Evolutionary conservation across 2,113 vertebrate genomes (phyloP), one percentile per base, ranked within the genome.

Genomic region (Notarius lentiginosus): DNA sequence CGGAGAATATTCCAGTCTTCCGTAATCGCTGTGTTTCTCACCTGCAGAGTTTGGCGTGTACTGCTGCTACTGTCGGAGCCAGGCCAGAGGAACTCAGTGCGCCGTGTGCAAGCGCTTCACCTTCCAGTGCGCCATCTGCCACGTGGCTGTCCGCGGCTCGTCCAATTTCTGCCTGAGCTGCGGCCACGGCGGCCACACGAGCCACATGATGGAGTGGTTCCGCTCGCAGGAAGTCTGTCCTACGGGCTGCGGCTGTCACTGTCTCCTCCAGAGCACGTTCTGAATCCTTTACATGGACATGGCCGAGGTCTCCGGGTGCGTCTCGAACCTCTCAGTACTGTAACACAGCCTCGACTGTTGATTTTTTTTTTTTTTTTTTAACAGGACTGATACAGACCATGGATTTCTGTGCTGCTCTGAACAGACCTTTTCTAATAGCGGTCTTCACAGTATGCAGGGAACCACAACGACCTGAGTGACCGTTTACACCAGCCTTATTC

Each of bases 141-240:
- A 99, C 20, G 98, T 99, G 91, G 97, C 98, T 0, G 98, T 99
- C 8, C 95, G 98, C 0, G 98, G 98, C 18, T 98, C 97, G 0
- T 99, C 98, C 89, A 99, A 99, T 66, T 99, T 99, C 96, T 99
- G 98, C 92, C 95, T 99, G 84, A 97, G 96, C n/a, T 99, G 98
- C 0, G 98, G 97, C 0, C 98, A 99, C 0, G 98, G 98, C 0
- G 98, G 98, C 5, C 98, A 99, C 94, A 99, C 98, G 68, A 96
- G 95, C 85, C 98, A 99, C 92, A 99, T 99, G 98, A 97, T 99
- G 97, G 98, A 99, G 91, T 99, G 98, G 98, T 99, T 99, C 82
- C 95, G 97, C 51, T 95, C 95, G 0, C 98, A 97, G 92, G 98
- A 99, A 86, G 97, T 99, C 86, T 99, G 98, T 84, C 98, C 98